Base-by-base conservation (phyloP, 2,888 invertebrate species). In the Therioaphis trifolii region DNA sequence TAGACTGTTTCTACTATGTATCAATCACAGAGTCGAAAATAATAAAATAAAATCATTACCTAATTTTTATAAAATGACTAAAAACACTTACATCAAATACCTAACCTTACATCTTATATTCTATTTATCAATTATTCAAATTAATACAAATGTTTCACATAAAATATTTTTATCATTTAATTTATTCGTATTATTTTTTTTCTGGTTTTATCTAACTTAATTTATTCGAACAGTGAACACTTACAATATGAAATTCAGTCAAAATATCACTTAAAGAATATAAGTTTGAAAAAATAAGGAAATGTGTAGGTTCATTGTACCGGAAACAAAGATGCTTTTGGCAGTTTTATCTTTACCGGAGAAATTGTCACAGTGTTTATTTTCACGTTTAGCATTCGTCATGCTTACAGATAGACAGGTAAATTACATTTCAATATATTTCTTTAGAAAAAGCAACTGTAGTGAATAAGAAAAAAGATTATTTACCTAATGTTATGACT, bases 381-480 rank as follows among this genome's bases (percentile, higher is more conserved):
- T 74, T 74, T 63, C 43, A 49, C n/a, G 40, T 82, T 82, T 82
- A 24, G 27, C 63, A 74, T 82, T 82, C 74, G 52, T 63, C 74
- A 82, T 63, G 52, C 74, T 29, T 27, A 52, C 35, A 15, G 63
- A 40, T 24, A 49, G 52, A 82, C 63, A 24, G 7, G 18, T 18
- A 63, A 61, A 49, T 49, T 63, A 24, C 71, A 40, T 63, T 49
- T 18, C 11, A 24, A 35, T 52, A 68, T 14, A 7, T 63, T 77
- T 29, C 46, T 21, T 29, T 29, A n/a, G n/a, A n/a, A 29, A 35
- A 5, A 77, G 14, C 4, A 27, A 49, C 9, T 76, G 4, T 52
- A 7, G 18, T 63, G 63, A 63, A 29, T 29, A 63, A 27, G 4
- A 14, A 14, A 58, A 58, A 9, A n/a, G 7, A 58, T 24, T 11